Base-by-base conservation (phyloP, 1,140 invertebrate genomes). In the Mya arenaria region DNA sequence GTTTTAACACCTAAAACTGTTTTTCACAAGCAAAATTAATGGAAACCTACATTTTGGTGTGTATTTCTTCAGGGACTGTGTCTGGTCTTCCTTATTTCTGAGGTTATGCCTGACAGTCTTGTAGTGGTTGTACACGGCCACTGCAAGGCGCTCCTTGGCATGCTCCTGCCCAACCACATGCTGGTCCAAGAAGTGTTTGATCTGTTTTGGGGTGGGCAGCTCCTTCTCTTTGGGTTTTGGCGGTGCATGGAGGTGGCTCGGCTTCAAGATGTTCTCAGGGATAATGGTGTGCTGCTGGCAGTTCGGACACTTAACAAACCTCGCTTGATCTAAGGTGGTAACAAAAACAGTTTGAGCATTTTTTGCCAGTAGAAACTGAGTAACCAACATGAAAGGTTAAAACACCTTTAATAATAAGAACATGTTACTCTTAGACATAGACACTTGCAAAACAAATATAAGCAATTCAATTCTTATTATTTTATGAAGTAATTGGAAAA, bases 81-180 rank as follows among this genome's bases (percentile, higher is more conserved):
- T 41, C 36, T 52, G 2, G 37, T 75, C 28, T n/a, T 44, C 25
- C 48, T 55, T 60, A 6, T 37, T 80, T 28, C 68, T 80, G 79
- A 97, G 94, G 93, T 99, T 99, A 92, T 99, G 97, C 91, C 97
- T 97, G 89, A 99, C 98, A 89, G 98, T 94, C 94, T 99, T 99
- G 92, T 99, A 99, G 92, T 99, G 99, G 93, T 99, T 99, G 93
- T 99, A 99, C 0, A 99, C 98, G 34, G 98, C 98, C 6, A 99
- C 98, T 37, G 98, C 96, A 15, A 99, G 93, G n/a, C 99, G 98
- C 94, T 99, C 99, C 92, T 99, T 99, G 0, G 98, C 99, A 93
- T 97, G 95, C 85, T 99, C 97, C 94, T 99, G 99, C 17, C 98
- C 99, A n/a, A 99, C 96, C 23, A 99, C 98, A 94, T 98, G 97